Conservation (phyloP, 2,888 invertebrate genomes). For the Drosophila flavopinicola region DNA sequence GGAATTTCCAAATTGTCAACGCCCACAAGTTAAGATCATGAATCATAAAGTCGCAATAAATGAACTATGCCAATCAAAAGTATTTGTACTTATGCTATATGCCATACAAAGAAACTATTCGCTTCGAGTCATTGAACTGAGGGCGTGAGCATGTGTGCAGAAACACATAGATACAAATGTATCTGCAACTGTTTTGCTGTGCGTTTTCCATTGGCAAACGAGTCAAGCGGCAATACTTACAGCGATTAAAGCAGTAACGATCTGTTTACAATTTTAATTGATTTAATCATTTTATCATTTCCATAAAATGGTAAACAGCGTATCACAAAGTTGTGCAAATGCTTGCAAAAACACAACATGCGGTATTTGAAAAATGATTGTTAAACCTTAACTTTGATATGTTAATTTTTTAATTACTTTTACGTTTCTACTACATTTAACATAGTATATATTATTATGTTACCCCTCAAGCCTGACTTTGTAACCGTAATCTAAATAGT, state of each 20-base stretch:
- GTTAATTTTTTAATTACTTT: no score
- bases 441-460: no score
- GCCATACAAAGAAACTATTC: slow-evolving; percentile 38
- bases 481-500: slow-evolving; percentile 50
- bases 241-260: no score
- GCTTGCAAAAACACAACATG: no score
- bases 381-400: no score
- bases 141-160: background rate
- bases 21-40: slow-evolving; percentile 22
- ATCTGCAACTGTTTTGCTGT: slow-evolving; percentile 37
- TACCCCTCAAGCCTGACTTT: slow-evolving; percentile 2
- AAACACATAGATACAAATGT: slow-evolving; percentile 60
- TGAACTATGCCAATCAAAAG: slow-evolving; percentile 26
- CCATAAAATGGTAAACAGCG: background rate
- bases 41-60: slow-evolving; percentile 50
- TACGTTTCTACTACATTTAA: no score
- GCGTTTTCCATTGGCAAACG: slow-evolving; percentile 12
- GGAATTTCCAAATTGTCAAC: slow-evolving; percentile 29
- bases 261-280: background rate
- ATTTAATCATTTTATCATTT: background rate
- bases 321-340: no score
- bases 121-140: slow-evolving; percentile 60
- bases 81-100: slow-evolving; percentile 31
- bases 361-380: no score
- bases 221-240: slow-evolving; percentile 48